These are phyloP conservation scores for Solea senegalensis DNA, from an alignment of 2,113 vertebrate genomes.

Conservation along the genomic window DNA sequence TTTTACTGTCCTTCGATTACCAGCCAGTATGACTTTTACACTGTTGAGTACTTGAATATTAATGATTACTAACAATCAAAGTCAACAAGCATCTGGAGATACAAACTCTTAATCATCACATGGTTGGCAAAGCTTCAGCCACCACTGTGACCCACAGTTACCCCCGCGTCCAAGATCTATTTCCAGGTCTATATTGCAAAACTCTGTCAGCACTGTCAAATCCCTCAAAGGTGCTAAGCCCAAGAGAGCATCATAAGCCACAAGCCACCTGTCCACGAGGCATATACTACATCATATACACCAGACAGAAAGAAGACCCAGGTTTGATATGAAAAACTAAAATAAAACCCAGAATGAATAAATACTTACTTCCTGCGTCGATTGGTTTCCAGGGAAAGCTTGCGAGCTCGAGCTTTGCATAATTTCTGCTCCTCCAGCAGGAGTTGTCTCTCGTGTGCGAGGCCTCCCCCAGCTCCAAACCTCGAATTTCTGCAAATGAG, in stretches of 20 bases:
- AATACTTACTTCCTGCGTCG: constrained; percentile 86
- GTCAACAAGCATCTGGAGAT: too few species aligned
- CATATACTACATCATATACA: too few species aligned
- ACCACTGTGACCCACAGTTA: constrained; percentile 17
- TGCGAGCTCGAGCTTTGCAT: constrained; percentile 81
- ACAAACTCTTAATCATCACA: too few species aligned
- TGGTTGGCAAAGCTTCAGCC: constrained; percentile 4
- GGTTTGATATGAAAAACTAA: too few species aligned
- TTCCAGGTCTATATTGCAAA: constrained; percentile 53
- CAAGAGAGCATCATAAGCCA: constrained; percentile 29
- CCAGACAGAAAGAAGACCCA: too few species aligned
- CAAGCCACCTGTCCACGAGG: background rate
- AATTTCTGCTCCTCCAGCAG: constrained; percentile 87
- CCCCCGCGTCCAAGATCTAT: constrained; percentile 38
- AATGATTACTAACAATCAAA: too few species aligned
- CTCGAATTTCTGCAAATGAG: constrained; percentile 68
- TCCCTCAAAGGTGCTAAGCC: constrained; percentile 24
- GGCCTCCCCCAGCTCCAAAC: constrained; percentile 71
- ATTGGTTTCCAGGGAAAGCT: constrained; percentile 87
- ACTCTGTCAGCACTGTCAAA: constrained; percentile 30
- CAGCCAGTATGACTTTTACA: too few species aligned
- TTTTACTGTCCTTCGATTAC: too few species aligned
- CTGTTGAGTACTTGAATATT: too few species aligned
- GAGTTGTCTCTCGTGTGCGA: constrained; percentile 81
- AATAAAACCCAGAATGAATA: too few species aligned